Evolutionary conservation across 2,113 vertebrate species (phyloP).

Genomic region (Casuarius casuarius): DNA sequence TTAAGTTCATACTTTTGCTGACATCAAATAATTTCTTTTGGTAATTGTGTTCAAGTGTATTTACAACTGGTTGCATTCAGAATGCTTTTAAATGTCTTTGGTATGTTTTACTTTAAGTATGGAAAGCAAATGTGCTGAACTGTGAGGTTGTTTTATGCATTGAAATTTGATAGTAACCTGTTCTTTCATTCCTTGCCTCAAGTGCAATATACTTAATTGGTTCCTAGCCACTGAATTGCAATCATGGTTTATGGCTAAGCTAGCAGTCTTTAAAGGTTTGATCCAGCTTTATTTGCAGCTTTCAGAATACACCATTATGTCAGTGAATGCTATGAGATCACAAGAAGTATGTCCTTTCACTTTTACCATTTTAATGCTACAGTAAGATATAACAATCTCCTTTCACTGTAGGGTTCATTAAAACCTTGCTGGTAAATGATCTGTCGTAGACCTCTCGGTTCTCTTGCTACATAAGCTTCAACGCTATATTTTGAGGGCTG

Average conservation of each 20-base stretch:
- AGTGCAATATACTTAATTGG: conserved; percentile 17
- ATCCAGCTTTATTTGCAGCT: not conserved
- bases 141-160: not conserved
- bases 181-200: conserved; percentile 17
- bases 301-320: not conserved
- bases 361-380: not conserved
- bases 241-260: conserved; percentile 19
- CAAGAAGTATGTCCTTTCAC: not conserved
- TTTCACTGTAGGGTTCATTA: not conserved
- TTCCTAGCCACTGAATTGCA: conserved; percentile 33
- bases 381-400: not conserved
- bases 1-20: conserved; percentile 8
- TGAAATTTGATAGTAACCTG: conserved; percentile 26
- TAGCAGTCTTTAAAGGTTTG: conserved; percentile 1
- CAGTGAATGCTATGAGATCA: not conserved
- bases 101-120: conserved; percentile 6
- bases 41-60: not conserved
- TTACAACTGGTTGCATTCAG: conserved; percentile 35
- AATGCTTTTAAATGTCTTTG: conserved; percentile 35
- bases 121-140: not conserved
- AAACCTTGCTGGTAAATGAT: not conserved
- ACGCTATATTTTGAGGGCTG: not conserved
- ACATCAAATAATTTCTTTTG: conserved; percentile 11
- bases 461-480: not conserved
- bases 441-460: not conserved